A percentile compares a stretch with the other conserved stretches of the same genome.
Conservation (phyloP, 2,888 invertebrate species). For the Hanleya hanleyi region DNA sequence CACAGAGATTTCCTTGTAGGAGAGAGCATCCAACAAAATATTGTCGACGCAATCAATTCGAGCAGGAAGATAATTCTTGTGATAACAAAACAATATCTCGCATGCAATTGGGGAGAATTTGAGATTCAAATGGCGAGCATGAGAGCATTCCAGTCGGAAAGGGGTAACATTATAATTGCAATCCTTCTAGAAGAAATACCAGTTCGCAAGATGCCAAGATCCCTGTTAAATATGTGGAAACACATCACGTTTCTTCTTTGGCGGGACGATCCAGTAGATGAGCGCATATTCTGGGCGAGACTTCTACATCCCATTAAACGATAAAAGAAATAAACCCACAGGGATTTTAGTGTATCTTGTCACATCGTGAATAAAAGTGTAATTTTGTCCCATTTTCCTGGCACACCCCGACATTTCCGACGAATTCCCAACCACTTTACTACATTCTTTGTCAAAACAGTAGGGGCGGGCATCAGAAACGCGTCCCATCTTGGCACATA, state of each 20-base stretch:
- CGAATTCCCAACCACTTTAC: too few relatives aligned
- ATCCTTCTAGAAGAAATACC: slow-evolving; percentile 8
- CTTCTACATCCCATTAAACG: not conserved
- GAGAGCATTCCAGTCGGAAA: not conserved
- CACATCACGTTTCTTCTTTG: not conserved
- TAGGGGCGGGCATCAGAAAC: too few relatives aligned
- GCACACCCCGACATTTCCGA: too few relatives aligned
- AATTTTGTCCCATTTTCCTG: too few relatives aligned
- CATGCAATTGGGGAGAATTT: not conserved
- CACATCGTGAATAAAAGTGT: too few relatives aligned
- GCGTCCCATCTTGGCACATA: too few relatives aligned
- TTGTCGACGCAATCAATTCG: not conserved
- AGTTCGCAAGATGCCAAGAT: not conserved
- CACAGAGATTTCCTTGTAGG: slow-evolving; percentile 3
- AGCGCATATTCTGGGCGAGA: not conserved
- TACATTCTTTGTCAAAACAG: too few relatives aligned
- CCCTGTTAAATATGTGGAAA: not conserved
- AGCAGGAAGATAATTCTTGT: slow-evolving; percentile 4
- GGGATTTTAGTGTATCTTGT: too few relatives aligned
- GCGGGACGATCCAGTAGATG: not conserved
- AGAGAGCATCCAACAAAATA: slow-evolving; percentile 1
- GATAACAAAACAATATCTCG: not conserved
- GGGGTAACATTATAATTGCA: not conserved
- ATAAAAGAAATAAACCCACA: too few relatives aligned
- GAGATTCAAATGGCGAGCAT: slow-evolving; percentile 13